phyloP scores from a whole-genome alignment of 2,113 vertebrate species.

The Talpa occidentalis region DNA sequence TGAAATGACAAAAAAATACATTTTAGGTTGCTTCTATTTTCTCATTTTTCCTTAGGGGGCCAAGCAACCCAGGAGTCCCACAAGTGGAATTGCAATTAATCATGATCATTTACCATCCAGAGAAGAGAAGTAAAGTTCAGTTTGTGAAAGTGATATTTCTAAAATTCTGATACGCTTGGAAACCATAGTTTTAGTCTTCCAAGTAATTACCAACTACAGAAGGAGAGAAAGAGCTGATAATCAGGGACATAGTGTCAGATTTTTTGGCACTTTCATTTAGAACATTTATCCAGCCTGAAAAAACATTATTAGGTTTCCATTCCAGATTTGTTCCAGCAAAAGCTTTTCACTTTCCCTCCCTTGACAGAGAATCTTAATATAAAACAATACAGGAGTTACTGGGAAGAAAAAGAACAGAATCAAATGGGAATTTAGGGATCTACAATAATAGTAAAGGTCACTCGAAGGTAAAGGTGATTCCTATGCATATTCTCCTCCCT shows the following conservation, averaged over 20 bases:
- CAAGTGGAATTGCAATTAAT: slow-evolving; percentile 71
- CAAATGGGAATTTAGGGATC: neutral
- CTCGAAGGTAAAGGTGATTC: neutral
- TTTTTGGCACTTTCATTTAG: slow-evolving; percentile 61
- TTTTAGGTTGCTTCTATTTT: slow-evolving; percentile 72
- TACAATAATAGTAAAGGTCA: neutral
- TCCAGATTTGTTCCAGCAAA: slow-evolving; percentile 52
- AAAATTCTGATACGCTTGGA: slow-evolving; percentile 59
- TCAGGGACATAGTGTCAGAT: neutral
- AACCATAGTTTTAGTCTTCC: slow-evolving; percentile 56
- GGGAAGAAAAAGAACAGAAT: slow-evolving; percentile 36
- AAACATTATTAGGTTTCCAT: slow-evolving; percentile 59
- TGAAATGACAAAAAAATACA: slow-evolving; percentile 70
- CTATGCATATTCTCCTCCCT: neutral
- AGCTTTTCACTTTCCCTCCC: slow-evolving; percentile 55
- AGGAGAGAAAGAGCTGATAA: slow-evolving; percentile 50
- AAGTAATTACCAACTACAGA: slow-evolving; percentile 50
- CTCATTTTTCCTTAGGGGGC: slow-evolving; percentile 62
- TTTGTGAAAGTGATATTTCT: slow-evolving; percentile 9
- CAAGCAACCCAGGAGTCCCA: slow-evolving; percentile 28
- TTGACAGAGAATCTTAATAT: slow-evolving; percentile 48
- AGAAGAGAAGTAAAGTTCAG: slow-evolving; percentile 49
- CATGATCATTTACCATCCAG: slow-evolving; percentile 64
- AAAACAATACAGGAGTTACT: slow-evolving; percentile 38
- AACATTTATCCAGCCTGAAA: slow-evolving; percentile 37